A percentile compares a stretch with the other conserved stretches of the same genome.
Evolutionary conservation across 37 sponge, comb jelly and placozoan genomes (phyloP).

Genomic region (Halisarca cf. caerulea): DNA sequence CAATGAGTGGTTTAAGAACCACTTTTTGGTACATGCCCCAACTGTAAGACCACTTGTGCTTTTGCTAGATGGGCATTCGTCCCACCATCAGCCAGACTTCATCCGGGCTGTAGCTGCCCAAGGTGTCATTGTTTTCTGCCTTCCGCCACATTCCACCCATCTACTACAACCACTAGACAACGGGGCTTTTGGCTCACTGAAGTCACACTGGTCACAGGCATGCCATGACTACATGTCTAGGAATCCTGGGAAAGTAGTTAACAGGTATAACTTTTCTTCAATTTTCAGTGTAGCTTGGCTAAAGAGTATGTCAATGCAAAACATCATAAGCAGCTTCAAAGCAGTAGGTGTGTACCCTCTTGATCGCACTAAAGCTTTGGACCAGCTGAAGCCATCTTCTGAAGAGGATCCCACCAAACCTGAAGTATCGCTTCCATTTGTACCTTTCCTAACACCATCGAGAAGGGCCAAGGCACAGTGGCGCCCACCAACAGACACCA

Average conservation of each 20-base stretch:
- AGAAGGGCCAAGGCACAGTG: not conserved
- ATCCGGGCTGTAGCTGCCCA: constrained; percentile 38
- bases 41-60: constrained; percentile 40
- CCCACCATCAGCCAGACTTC: constrained; percentile 27
- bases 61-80: constrained; percentile 52
- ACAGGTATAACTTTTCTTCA: constrained; percentile 15
- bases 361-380: not conserved
- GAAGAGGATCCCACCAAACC: no score
- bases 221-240: constrained; percentile 26
- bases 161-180: constrained; percentile 52
- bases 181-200: constrained; percentile 39
- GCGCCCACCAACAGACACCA: no score
- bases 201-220: constrained; percentile 23
- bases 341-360: constrained; percentile 41
- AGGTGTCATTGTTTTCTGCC: constrained; percentile 31
- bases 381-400: not conserved
- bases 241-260: constrained; percentile 41
- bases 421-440: not conserved
- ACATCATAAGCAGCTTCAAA: constrained; percentile 44
- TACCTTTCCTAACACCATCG: not conserved
- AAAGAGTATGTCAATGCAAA: constrained; percentile 24
- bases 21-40: constrained; percentile 48
- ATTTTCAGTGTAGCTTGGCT: constrained; percentile 48
- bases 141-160: constrained; percentile 59
- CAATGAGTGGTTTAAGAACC: constrained; percentile 46